Conservation (phyloP, 1,140 invertebrate genomes). For the Drosophila lacteicornis region DNA sequence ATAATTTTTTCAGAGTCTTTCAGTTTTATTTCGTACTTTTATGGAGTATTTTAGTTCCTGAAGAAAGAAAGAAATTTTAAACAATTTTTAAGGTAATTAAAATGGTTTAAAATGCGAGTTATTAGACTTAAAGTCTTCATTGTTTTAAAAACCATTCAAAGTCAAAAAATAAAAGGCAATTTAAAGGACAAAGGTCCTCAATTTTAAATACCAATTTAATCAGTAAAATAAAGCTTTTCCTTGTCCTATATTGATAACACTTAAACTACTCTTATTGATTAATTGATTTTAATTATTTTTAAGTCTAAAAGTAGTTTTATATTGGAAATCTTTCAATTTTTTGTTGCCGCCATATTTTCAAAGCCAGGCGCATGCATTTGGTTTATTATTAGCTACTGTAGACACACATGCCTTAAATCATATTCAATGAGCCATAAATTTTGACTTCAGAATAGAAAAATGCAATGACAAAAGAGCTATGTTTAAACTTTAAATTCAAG, state of each 20-base stretch:
- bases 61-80: no score
- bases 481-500: background rate
- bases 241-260: no score
- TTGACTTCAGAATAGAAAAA: background rate
- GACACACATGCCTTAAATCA: constrained; percentile 17
- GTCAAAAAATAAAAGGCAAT: no score
- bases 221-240: background rate
- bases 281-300: background rate
- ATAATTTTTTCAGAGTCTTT: no score
- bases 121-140: no score
- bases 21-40: no score
- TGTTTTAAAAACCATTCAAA: no score
- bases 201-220: background rate
- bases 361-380: background rate
- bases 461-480: constrained; percentile 6
- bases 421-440: constrained; percentile 21
- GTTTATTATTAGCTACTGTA: constrained; percentile 7
- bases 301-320: background rate
- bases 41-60: no score
- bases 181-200: no score
- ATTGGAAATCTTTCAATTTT: background rate
- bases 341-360: background rate
- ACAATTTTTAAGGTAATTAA: no score
- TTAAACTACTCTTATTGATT: no score
- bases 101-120: no score